phyloP scores from a whole-genome alignment of 2,888 invertebrate genomes.

The Parnassius orleans region DNA sequence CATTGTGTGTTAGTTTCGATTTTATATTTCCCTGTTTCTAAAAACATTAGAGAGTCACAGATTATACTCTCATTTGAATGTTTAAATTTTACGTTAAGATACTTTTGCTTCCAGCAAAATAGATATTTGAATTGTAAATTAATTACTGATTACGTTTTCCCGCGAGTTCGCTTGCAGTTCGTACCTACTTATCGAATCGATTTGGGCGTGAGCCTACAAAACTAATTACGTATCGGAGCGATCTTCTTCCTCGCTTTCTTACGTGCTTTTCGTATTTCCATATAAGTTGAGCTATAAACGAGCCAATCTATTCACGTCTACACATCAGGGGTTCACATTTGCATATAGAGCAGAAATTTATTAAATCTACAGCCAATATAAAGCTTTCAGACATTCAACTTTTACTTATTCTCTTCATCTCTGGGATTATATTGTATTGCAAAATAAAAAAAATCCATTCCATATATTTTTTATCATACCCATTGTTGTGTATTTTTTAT shows the following conservation, averaged over 20 bases:
- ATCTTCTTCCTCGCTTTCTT: constrained; percentile 78
- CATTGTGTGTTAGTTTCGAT: not conserved
- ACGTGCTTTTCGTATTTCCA: constrained; percentile 80
- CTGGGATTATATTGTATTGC: constrained; percentile 66
- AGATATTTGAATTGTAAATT: constrained; percentile 65
- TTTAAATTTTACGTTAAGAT: constrained; percentile 44
- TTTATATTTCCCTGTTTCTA: constrained; percentile 30
- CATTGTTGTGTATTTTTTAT: no score
- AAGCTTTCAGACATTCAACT: constrained; percentile 76
- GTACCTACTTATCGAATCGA: constrained; percentile 60
- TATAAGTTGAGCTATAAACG: constrained; percentile 81
- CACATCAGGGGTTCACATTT: constrained; percentile 81
- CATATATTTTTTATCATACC: no score
- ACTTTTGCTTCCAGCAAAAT: constrained; percentile 46
- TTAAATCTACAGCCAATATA: constrained; percentile 81
- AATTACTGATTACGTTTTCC: constrained; percentile 57
- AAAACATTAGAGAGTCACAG: constrained; percentile 37
- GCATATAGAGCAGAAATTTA: constrained; percentile 82
- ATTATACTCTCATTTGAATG: constrained; percentile 46
- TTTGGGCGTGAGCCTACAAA: constrained; percentile 70
- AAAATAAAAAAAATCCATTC: constrained; percentile 38
- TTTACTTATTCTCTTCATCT: constrained; percentile 67
- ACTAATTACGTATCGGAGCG: constrained; percentile 79
- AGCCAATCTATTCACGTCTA: constrained; percentile 82
- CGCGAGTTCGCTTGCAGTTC: constrained; percentile 51